Percentiles rank a stretch among this genome's conserved stretches.
Evolutionary conservation across 2,113 vertebrate genomes (phyloP).

Genomic region (Ptilorrhoa leucosticta): DNA sequence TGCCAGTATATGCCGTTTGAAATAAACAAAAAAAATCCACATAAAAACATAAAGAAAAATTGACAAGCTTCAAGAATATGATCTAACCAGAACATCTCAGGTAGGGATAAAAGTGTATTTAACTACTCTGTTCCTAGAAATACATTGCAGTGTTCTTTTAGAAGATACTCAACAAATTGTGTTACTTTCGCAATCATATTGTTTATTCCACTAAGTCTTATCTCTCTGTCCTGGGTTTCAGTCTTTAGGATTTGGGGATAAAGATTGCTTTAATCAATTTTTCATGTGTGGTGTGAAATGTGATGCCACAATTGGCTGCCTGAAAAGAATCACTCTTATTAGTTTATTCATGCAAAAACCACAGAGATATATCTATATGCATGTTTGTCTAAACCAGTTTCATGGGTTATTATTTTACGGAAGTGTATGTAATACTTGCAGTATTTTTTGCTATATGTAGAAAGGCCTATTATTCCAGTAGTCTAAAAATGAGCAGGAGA

Average conservation of each 20-base stretch:
- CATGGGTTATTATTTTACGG: background rate
- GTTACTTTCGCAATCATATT: background rate
- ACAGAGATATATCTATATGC: background rate
- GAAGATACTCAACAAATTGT: background rate
- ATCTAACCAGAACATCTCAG: background rate
- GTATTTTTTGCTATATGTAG: background rate
- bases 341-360: background rate
- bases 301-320: background rate
- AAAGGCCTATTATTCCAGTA: background rate
- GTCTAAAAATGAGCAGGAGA: background rate
- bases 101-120: background rate
- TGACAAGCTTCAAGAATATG: background rate
- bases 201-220: background rate
- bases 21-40: background rate
- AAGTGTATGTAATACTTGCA: background rate
- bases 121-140: background rate
- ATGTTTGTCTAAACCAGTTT: background rate
- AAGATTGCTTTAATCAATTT: background rate
- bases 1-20: background rate
- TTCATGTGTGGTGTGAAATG: background rate
- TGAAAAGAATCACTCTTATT: background rate
- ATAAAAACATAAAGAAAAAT: background rate
- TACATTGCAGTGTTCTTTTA: background rate
- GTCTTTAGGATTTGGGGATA: background rate
- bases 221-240: background rate